phyloP scores from a whole-genome alignment of 2,797 vertebrate species.

The Urosaurus nigricauda region DNA sequence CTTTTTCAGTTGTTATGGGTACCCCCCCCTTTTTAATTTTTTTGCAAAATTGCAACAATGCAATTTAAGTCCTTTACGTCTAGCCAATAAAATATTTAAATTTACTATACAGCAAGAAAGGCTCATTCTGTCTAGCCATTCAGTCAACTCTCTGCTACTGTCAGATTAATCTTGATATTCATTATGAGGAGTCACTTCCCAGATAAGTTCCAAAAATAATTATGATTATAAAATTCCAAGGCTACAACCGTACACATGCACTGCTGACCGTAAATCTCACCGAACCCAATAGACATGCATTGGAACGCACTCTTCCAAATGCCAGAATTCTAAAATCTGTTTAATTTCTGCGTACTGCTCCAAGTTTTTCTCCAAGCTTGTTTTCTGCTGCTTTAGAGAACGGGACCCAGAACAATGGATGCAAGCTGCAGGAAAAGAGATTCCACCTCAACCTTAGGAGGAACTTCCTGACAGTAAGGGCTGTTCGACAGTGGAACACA shows the following conservation, averaged over 20 bases:
- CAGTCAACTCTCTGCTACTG: neutral
- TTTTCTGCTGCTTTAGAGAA: too few relatives aligned
- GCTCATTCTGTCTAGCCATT: neutral
- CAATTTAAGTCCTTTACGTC: neutral
- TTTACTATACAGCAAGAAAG: neutral
- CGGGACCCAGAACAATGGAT: too few relatives aligned
- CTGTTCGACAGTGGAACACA: too few relatives aligned
- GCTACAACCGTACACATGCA: neutral
- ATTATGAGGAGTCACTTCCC: neutral
- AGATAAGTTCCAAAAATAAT: neutral
- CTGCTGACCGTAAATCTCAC: too few relatives aligned
- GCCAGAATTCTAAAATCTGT: neutral
- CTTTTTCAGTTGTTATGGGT: neutral
- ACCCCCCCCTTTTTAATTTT: neutral
- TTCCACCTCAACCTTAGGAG: too few relatives aligned
- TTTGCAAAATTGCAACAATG: neutral
- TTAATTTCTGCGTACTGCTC: neutral
- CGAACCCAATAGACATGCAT: neutral
- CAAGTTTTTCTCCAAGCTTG: too few relatives aligned
- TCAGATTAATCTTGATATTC: neutral
- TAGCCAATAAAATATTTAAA: neutral
- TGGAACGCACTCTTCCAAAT: neutral
- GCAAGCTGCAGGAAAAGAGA: too few relatives aligned
- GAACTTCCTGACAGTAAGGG: too few relatives aligned
- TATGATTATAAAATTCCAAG: neutral